Evolutionary conservation across 2,888 invertebrate genomes (phyloP).

Genomic region (Clivina fossor): DNA sequence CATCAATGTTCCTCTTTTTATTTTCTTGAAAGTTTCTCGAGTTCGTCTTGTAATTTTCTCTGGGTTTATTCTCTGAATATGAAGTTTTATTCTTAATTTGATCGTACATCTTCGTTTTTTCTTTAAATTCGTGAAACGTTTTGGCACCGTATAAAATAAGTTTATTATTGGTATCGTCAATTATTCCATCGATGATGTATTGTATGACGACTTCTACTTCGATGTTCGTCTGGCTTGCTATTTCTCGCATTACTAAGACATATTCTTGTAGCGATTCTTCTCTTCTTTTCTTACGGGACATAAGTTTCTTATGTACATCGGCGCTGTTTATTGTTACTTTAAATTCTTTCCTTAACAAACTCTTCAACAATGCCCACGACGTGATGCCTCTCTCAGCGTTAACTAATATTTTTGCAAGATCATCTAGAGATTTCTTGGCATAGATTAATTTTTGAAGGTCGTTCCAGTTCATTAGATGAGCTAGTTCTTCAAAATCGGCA

Average conservation of each 20-base stretch:
- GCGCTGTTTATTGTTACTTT: slow-evolving; percentile 17
- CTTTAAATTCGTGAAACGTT: slow-evolving; percentile 35
- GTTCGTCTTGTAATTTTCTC: too few relatives aligned
- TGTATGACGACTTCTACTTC: slow-evolving; percentile 36
- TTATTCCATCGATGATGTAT: slow-evolving; percentile 39
- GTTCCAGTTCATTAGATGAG: slow-evolving; percentile 29
- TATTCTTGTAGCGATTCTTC: slow-evolving; percentile 47
- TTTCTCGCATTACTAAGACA: slow-evolving; percentile 46
- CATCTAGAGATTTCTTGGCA: slow-evolving; percentile 34
- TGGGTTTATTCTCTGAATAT: not conserved
- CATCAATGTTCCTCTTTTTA: too few relatives aligned
- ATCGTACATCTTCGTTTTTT: slow-evolving; percentile 38
- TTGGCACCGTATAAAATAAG: slow-evolving; percentile 37
- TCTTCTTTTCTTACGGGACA: slow-evolving; percentile 40
- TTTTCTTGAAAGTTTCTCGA: too few relatives aligned
- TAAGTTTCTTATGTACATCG: slow-evolving; percentile 5
- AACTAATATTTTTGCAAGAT: slow-evolving; percentile 33
- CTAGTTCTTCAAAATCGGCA: slow-evolving; percentile 35
- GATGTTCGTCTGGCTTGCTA: slow-evolving; percentile 36
- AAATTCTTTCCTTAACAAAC: slow-evolving; percentile 22
- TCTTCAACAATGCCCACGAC: slow-evolving; percentile 22
- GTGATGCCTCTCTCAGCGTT: slow-evolving; percentile 32
- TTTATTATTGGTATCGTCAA: slow-evolving; percentile 37
- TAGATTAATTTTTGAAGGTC: slow-evolving; percentile 35
- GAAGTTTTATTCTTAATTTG: slow-evolving; percentile 10